Evolutionary conservation across 2,888 invertebrate species (phyloP).

Genomic region (Leuctra nigra): DNA sequence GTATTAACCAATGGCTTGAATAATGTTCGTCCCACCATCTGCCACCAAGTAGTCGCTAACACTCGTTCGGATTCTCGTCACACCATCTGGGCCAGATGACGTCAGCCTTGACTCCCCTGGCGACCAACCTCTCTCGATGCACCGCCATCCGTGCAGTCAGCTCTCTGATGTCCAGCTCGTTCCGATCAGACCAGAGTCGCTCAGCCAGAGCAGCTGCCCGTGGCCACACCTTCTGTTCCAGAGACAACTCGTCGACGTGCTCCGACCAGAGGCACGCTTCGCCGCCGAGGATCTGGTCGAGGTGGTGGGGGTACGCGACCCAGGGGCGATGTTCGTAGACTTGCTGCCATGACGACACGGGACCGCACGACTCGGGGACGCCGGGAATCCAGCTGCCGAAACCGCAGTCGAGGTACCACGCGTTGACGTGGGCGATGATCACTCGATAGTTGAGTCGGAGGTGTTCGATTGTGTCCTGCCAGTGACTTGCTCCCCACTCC

Average conservation of each 20-base stretch:
- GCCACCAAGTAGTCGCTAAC: too few species aligned
- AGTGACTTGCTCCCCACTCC: conserved; percentile 74
- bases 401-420: conserved; percentile 38
- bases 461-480: conserved; percentile 62
- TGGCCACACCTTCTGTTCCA: conserved; percentile 37
- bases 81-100: conserved; percentile 36
- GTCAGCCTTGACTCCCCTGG: conserved; percentile 35
- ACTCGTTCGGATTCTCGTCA: conserved; percentile 43
- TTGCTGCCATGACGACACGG: conserved; percentile 33
- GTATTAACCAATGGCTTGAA: too few species aligned
- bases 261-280: conserved; percentile 41
- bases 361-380: conserved; percentile 29
- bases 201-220: conserved; percentile 37
- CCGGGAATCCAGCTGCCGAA: conserved; percentile 23
- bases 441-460: conserved; percentile 35
- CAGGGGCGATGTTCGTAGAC: conserved; percentile 26
- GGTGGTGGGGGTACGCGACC: conserved; percentile 41
- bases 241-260: conserved; percentile 34
- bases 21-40: too few species aligned
- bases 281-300: conserved; percentile 40
- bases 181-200: conserved; percentile 36
- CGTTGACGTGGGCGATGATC: conserved; percentile 37
- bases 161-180: conserved; percentile 19
- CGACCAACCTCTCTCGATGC: conserved; percentile 34
- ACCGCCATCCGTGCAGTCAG: conserved; percentile 33